Evolutionary conservation across 2,113 vertebrate genomes (phyloP), one percentile per base, ranked within the genome.

Genomic region (Pogonocichla stellata): DNA sequence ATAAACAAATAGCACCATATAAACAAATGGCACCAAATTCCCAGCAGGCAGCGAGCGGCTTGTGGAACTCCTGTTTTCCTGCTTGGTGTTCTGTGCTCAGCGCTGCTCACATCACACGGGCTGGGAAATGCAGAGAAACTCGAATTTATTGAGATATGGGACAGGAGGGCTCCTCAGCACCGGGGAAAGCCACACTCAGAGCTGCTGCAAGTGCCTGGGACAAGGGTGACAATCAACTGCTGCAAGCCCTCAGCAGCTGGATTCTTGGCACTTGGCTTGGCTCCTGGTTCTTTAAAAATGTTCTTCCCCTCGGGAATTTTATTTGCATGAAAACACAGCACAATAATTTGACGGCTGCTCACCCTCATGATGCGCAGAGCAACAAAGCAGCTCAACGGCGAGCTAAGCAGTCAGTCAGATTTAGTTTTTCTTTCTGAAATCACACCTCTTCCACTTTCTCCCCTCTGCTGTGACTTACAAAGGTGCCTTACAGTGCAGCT

Each of bases 401-500:
- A 91, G 3, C 75, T 8, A 17, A 88, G 33, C 20, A 34, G 64
- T 23, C 64, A 14, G 51, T 71, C n/a, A 24, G 14, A 22, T 45
- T 24, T 40, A 8, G 5, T 12, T 16, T 43, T 60, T 81, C 60
- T 40, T 7, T 19, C 45, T 80, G 75, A 66, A 94, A 53, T 94
- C 69, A 36, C 78, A 86, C 19, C n/a, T 74, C 24, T 91, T 69
- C 51, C 47, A 43, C 75, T 90, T 85, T 94, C 38, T 10, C 88
- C 61, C 54, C 48, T 92, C 24, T 31, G 45, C 77, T 65, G 61
- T 47, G 43, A 54, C 36, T 75, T 66, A 66, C 40, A 71, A 73
- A 95, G 88, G 73, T 92, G 83, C 67, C 86, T 86, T 88, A 93
- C 87, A 91, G 71, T 84, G 88, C 90, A 79, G 78, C 94, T 87